Conservation (phyloP, 2,113 vertebrate genomes). For the Raja brachyura region DNA sequence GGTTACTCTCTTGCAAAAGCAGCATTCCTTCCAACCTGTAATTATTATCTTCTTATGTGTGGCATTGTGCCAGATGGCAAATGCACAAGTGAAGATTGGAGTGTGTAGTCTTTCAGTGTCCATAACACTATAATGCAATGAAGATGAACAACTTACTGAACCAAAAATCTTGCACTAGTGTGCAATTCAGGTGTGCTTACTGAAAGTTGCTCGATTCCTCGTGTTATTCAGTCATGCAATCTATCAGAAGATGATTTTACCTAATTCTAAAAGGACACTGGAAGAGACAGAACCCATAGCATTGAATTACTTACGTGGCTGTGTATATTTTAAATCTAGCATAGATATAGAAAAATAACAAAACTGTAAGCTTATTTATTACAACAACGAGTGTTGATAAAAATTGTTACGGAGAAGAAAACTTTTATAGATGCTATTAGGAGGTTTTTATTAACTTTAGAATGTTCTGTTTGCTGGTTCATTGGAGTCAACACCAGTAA, state of each 20-base stretch:
- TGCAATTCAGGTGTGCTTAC: neutral
- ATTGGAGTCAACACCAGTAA: neutral
- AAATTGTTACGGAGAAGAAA: neutral
- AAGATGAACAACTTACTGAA: neutral
- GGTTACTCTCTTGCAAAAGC: constrained; percentile 33
- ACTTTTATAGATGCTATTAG: neutral
- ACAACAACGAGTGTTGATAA: neutral
- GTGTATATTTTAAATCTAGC: neutral
- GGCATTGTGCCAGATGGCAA: constrained; percentile 18
- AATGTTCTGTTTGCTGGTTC: neutral
- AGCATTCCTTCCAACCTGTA: constrained; percentile 30
- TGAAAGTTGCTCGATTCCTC: neutral
- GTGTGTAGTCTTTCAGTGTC: neutral
- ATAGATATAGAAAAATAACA: neutral
- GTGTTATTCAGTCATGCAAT: neutral
- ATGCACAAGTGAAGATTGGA: constrained; percentile 21
- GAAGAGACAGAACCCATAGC: neutral
- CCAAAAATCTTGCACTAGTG: neutral
- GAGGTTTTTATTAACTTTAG: neutral
- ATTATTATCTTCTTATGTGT: constrained; percentile 37
- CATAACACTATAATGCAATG: neutral
- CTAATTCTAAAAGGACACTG: neutral
- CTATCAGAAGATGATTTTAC: neutral
- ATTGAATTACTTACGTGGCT: neutral
- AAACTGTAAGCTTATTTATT: neutral